These are phyloP conservation scores for Acleris emargana DNA, from an alignment of 2,888 invertebrate species.

Conservation along the genomic window DNA sequence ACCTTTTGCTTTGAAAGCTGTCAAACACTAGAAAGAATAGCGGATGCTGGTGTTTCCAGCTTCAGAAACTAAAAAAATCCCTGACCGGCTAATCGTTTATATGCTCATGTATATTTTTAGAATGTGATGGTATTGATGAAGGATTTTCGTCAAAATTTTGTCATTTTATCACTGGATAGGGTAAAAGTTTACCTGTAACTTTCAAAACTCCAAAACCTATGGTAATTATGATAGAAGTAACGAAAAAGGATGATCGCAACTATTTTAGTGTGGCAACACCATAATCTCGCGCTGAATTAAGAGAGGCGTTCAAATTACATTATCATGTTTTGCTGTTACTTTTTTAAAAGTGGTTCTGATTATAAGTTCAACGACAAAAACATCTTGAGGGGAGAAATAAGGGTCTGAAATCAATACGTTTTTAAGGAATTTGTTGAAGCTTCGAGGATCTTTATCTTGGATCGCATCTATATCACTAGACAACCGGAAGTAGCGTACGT, in stretches of 20 bases:
- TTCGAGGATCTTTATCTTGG: neutral
- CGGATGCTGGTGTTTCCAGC: constrained; percentile 42
- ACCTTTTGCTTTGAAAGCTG: constrained; percentile 80
- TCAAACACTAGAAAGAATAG: constrained; percentile 76
- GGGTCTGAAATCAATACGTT: neutral
- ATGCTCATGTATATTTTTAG: neutral
- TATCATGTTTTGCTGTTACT: neutral
- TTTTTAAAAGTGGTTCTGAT: neutral
- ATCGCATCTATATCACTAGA: constrained; percentile 31
- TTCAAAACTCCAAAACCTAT: too few relatives aligned
- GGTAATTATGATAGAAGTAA: too few relatives aligned
- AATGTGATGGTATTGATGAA: neutral
- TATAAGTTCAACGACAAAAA: neutral
- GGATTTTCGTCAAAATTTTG: too few relatives aligned
- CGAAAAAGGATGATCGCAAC: too few relatives aligned
- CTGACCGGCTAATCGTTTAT: neutral
- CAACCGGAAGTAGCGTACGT: constrained; percentile 77
- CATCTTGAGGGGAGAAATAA: neutral
- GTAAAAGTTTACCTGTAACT: too few relatives aligned
- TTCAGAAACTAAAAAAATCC: constrained; percentile 5
- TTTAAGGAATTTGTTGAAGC: neutral
- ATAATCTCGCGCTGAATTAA: neutral
- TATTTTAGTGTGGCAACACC: too few relatives aligned
- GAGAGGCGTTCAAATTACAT: neutral
- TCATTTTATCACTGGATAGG: too few relatives aligned